Evolutionary conservation across 2,888 invertebrate genomes (phyloP).

Genomic region (Lysandra coridon): DNA sequence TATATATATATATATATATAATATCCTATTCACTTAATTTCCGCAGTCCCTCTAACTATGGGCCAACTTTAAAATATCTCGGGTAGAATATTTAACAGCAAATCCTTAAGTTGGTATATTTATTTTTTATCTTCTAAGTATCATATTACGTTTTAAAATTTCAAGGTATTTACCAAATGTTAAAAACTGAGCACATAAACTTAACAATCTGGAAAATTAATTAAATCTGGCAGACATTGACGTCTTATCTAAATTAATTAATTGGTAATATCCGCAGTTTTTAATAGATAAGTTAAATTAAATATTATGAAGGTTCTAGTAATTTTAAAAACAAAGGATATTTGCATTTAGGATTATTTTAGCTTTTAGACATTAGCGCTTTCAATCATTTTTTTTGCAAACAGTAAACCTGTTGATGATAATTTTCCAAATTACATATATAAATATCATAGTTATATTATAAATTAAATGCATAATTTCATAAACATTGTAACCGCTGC

Average conservation of each 20-base stretch:
- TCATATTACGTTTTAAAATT: background rate
- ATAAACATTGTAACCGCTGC: background rate
- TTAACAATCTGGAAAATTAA: conserved; percentile 4
- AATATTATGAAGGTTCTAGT: background rate
- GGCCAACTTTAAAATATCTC: background rate
- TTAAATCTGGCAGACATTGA: background rate
- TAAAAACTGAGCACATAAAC: background rate
- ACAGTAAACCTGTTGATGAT: no score
- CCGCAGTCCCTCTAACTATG: background rate
- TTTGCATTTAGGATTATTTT: background rate
- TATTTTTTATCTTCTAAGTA: no score
- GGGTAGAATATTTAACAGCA: no score
- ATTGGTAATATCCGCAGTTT: background rate
- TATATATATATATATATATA: no score
- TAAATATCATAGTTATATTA: background rate
- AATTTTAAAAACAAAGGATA: background rate
- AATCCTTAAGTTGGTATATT: no score
- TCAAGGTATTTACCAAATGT: background rate
- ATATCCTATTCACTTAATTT: background rate
- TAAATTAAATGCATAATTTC: background rate
- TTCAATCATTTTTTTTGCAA: no score
- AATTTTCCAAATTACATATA: background rate
- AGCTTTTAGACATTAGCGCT: background rate
- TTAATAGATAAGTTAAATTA: background rate
- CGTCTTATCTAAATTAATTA: background rate